Conservation (phyloP, 2,797 vertebrate species). For the Ibycter americanus region DNA sequence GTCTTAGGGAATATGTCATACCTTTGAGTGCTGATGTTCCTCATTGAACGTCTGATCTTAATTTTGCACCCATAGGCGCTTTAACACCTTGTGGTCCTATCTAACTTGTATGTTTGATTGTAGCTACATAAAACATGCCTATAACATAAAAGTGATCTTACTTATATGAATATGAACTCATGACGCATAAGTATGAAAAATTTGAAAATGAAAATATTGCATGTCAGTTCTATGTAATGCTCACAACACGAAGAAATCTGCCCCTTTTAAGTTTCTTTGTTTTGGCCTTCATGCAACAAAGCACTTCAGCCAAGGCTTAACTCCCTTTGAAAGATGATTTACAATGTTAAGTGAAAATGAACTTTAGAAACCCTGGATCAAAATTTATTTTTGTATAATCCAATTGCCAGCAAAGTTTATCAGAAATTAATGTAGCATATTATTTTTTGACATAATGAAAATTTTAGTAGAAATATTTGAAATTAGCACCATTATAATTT, state of each 20-base stretch:
- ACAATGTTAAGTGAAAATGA: not conserved
- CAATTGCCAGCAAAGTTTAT: not conserved
- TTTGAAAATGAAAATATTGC: not conserved
- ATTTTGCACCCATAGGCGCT: not conserved
- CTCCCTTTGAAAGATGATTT: not conserved
- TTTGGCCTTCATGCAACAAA: not conserved
- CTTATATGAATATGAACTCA: not conserved
- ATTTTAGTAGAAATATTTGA: not conserved
- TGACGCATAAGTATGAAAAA: not conserved
- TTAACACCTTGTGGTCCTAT: not conserved
- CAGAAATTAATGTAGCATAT: not conserved
- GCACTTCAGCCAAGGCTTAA: not conserved
- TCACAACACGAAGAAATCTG: not conserved
- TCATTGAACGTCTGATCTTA: not conserved
- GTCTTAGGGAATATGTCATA: not conserved
- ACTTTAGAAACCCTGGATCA: not conserved
- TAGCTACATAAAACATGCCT: not conserved
- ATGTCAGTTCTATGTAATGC: not conserved
- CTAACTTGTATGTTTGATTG: not conserved
- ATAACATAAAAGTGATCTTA: not conserved
- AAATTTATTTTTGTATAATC: not conserved
- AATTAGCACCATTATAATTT: not conserved
- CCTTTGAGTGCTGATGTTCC: not conserved
- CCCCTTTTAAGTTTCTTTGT: not conserved
- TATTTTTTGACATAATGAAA: not conserved